Base-by-base conservation (phyloP, 2,888 invertebrate species). In the Elmis aenea region DNA sequence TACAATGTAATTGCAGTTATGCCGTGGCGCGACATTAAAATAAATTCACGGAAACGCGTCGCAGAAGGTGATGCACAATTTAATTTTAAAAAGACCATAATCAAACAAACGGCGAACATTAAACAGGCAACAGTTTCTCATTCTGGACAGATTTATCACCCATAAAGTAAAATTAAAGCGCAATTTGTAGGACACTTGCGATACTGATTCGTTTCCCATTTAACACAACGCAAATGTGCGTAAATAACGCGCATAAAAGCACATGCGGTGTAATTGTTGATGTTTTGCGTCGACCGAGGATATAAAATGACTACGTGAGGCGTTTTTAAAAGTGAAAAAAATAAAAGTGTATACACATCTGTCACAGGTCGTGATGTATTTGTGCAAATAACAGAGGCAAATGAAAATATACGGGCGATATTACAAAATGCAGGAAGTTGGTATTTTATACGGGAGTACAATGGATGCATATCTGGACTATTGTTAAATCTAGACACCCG, bases 361-460 rank as follows among this genome's bases (percentile, higher is more conserved):
- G 48, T 43, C 45, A 33, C 28, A 24, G 16, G 31, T 23, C 38
- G 26, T 46, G 46, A 48, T 48, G 44, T 48, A 48, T 48, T 48
- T 38, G 37, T 36, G 41, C 34, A 42, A 46, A 48, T 46, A 46
- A 46, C 38, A 30, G 43, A 46, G 40, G 27, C 44, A 42, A 45
- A 52, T 49, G 50, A 49, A 48, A 42, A 52, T 49, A 46, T 50
- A 51, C 48, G 43, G 31, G 28, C 41, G 36, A 34, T 35, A 43
- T 45, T 45, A 39, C 39, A 41, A 46, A 50, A 48, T 52, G 45
- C 44, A 44, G 33, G 41, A 41, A 42, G 36, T 42, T 46, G 36
- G 28, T 39, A 36, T 41, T 43, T 45, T 45, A 40, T 48, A 44
- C 39, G 35, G 29, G 33, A 39, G 27, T 27, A 44, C 37, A 28